Base-by-base conservation (phyloP, 2,888 invertebrate species). In the Eretmocerus hayati region DNA sequence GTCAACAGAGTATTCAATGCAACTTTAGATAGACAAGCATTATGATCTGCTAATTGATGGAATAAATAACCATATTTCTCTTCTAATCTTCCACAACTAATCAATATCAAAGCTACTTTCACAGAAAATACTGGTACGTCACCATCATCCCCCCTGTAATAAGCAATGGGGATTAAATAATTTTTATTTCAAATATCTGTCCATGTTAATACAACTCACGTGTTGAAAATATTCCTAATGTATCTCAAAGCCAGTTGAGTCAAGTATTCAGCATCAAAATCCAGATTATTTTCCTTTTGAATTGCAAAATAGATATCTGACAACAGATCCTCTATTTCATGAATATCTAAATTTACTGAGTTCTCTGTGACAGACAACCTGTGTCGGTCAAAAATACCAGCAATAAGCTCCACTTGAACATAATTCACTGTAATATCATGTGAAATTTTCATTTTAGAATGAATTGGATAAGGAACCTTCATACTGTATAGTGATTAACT, bases 291-390 rank as follows among this genome's bases (percentile, higher is more conserved):
- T 63, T 83, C 82, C 61, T 84, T 85, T 59, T 81, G 79, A 0
- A 83, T 80, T 18, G 84, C 84, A 73, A 84, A 84, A 65, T 81
- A 85, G 53, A 87, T 83, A 61, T 87, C 86, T 2, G 80, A 81
- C 5, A 89, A 72, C 15, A 88, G 79, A 38, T 82, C 81, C 63
- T 85, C 85, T 19, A 87, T 66, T 64, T 87, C 85, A 32, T 77
- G 78, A 23, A 80, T 77, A 62, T 84, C 83, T 33, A 88, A 68
- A 21, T 77, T 77, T 16, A 84, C 73, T 52, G 80, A 79, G 65
- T 81, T 81, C 64, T 87, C 85, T 2, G 81, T 83, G 1, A 81
- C 72, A 48, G 83, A 81, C 13, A 86, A 75, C 60, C 81, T 81
- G 64, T 86, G 85, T 37, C 81, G 77, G 42, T 83, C 80, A 63